Percentiles rank a stretch among this genome's conserved stretches.
These are phyloP conservation scores for Sarcophilus harrisii DNA, from an alignment of 2,797 vertebrate species.

Conservation along the genomic window DNA sequence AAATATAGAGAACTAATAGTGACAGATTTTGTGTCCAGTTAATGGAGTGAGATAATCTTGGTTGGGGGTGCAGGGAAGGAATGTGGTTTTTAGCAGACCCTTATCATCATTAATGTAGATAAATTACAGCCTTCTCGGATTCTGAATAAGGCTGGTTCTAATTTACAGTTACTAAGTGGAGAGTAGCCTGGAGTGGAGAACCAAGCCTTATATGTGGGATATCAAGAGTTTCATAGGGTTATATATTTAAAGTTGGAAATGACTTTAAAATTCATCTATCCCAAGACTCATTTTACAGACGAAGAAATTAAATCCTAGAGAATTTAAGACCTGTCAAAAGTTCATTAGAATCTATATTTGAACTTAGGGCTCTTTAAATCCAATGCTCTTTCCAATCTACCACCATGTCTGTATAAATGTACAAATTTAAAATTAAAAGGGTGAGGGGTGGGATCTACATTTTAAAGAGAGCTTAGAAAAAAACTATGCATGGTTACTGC, in stretches of 20 bases:
- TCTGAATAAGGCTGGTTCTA: background rate
- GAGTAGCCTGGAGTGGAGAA: background rate
- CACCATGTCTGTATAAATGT: no score
- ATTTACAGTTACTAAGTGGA: background rate
- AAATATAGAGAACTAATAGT: background rate
- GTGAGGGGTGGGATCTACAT: background rate
- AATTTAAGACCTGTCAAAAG: background rate
- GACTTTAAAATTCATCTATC: background rate
- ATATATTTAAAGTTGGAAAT: background rate
- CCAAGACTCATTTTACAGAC: background rate
- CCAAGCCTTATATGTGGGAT: background rate
- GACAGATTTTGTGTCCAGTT: background rate
- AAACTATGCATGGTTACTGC: background rate
- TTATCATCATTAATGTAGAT: background rate
- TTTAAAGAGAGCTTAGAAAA: background rate
- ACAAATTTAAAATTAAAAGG: background rate
- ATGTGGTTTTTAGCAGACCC: background rate
- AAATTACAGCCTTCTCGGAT: background rate
- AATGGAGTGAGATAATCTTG: conserved; percentile 8
- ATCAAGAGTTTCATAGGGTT: background rate
- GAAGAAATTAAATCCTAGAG: conserved; percentile 11
- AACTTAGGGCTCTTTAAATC: background rate
- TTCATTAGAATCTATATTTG: background rate
- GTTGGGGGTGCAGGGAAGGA: no score
- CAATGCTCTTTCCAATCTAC: background rate